phyloP scores from a whole-genome alignment of 1,140 invertebrate genomes.

The Bombus vancouverensis region DNA sequence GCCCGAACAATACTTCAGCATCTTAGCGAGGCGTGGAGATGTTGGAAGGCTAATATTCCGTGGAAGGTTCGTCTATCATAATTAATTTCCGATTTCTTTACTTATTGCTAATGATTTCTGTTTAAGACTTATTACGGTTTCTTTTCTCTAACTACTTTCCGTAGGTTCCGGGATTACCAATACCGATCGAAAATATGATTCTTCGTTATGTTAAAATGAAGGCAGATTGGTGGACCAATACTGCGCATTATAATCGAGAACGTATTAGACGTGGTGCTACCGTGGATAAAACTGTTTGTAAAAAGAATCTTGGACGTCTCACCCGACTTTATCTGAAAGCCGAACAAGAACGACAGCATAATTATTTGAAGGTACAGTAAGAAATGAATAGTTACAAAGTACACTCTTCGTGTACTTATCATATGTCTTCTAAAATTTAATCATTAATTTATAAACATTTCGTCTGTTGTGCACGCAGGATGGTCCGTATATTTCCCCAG shows the following conservation, averaged over 20 bases:
- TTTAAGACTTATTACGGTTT: constrained; percentile 77
- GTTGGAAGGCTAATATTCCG: constrained; percentile 99
- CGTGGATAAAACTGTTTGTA: constrained; percentile 99
- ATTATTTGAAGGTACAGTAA: constrained; percentile 91
- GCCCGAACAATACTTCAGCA: constrained; percentile 99
- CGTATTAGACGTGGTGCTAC: constrained; percentile 95
- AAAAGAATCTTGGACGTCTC: constrained; percentile 98
- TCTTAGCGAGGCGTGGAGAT: constrained; percentile 99
- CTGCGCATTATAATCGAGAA: constrained; percentile 99
- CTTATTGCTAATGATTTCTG: constrained; percentile 78
- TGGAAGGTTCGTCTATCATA: constrained; percentile 90
- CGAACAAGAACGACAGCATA: constrained; percentile 99
- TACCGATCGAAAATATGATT: constrained; percentile 99
- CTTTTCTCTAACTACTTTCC: not conserved
- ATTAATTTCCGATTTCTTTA: too few relatives aligned
- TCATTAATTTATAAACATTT: not conserved
- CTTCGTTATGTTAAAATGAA: constrained; percentile 99
- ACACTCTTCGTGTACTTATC: not conserved
- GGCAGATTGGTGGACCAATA: constrained; percentile 99
- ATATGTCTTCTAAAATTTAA: not conserved
- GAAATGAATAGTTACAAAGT: not conserved
- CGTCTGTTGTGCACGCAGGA: constrained; percentile 83
- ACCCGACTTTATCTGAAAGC: constrained; percentile 98
- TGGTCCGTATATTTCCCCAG: constrained; percentile 99
- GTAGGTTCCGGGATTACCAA: constrained; percentile 95